Evolutionary conservation across 2,888 invertebrate genomes (phyloP), one percentile per base, ranked within the genome.

Genomic region (Cheilosia vernalis): DNA sequence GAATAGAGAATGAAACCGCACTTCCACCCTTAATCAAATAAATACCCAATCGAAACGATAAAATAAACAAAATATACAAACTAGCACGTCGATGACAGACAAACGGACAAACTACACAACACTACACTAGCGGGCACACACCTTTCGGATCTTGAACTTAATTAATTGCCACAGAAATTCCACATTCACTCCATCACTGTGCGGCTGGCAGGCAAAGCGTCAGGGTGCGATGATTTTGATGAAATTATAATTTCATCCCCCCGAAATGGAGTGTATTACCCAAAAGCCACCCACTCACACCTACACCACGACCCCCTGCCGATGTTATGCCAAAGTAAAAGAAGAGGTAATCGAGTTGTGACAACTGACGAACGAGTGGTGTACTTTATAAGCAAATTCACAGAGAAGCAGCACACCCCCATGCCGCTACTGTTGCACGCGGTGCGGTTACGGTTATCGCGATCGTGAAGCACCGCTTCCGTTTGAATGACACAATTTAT

Each of bases 191-290:
- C 60, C 37, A 60, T 67, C 42, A 53, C 49, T 17, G 42, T 63
- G 64, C 24, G 27, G 70, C 6, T 49, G 67, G 42, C 44, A 21
- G 55, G 70, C 55, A 80, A 69, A 77, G 81, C 82, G 86, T 82
- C 86, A 86, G 82, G 86, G 86, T 86, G 82, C 69, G 86, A 86
- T 86, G 86, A 78, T 73, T 86, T 77, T 86, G 77, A 86, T 86
- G 69, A 86, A 86, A 86, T 86, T 86, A 86, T 86, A 82, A 82
- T 86, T 82, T 82, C 85, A 70, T 64, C 73, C 83, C 63, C 15
- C 33, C 53, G 15, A 44, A 63, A 56, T 30, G 30, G 24, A 55
- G 27, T 24, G 17, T 13, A 55, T 37, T 13, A 37, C 37, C 37
- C 33, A 73, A 58, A 73, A 58, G 30, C 10, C 49, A 15, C 27